phyloP scores from a whole-genome alignment of 2,113 vertebrate species.

The Catharus bicknelli region DNA sequence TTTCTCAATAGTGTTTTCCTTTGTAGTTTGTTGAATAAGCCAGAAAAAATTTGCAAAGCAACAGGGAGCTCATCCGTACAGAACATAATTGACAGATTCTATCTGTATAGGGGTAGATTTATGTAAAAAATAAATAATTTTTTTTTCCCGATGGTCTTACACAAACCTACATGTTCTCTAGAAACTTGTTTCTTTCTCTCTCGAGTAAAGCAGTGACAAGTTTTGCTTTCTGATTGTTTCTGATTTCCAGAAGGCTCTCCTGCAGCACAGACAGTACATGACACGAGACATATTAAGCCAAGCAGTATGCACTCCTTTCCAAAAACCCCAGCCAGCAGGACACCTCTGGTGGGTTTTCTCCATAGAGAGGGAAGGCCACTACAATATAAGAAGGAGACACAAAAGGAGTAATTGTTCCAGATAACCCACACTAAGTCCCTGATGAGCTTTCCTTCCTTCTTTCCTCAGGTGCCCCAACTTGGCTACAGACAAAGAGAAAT shows the following conservation, averaged over 20 bases:
- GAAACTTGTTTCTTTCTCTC: neutral
- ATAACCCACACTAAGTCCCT: fast-evolving
- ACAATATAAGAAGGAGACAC: neutral
- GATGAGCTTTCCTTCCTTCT: neutral
- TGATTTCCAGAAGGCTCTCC: neutral
- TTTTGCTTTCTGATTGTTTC: neutral
- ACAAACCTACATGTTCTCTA: neutral
- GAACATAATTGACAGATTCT: neutral
- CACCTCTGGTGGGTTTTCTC: neutral
- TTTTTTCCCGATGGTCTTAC: neutral
- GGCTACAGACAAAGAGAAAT: neutral
- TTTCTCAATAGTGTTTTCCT: neutral
- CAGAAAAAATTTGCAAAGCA: neutral
- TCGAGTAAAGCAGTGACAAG: neutral
- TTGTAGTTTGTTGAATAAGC: neutral
- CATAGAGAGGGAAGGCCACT: neutral
- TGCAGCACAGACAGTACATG: fast-evolving
- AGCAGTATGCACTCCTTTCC: neutral
- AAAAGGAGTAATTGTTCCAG: neutral
- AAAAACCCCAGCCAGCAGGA: neutral
- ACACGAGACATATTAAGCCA: neutral
- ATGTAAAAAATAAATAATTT: neutral
- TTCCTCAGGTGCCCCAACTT: neutral
- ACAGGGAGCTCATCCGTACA: neutral
- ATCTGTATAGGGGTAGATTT: neutral